A percentile compares a stretch with the other conserved stretches of the same genome.
phyloP scores from a whole-genome alignment of 2,797 vertebrate species.

The Fringilla coelebs region DNA sequence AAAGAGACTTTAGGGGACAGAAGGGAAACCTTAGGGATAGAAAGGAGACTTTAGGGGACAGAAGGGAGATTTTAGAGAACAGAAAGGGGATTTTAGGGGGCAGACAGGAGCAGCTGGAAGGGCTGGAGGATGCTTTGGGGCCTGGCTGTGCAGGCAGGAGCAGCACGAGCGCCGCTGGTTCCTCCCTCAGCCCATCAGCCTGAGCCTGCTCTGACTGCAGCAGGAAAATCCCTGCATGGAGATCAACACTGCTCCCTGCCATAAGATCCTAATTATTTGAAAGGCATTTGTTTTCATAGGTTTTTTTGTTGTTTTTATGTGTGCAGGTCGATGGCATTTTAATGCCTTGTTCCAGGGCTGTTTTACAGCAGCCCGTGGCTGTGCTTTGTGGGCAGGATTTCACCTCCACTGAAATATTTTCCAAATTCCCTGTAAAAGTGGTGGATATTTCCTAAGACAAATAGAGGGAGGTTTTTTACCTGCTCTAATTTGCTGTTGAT shows the following conservation, averaged over 20 bases:
- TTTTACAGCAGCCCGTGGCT: slow-evolving; percentile 79
- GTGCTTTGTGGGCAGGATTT: slow-evolving; percentile 72
- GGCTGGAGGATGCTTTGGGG: neutral
- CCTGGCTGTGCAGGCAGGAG: neutral
- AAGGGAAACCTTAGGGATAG: neutral
- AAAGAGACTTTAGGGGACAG: rapidly evolving
- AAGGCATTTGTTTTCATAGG: slow-evolving; percentile 82
- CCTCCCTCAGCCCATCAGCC: slow-evolving; percentile 55
- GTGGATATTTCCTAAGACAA: slow-evolving; percentile 74
- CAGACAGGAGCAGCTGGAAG: neutral
- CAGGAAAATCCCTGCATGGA: slow-evolving; percentile 69
- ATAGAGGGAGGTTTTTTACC: slow-evolving; percentile 43
- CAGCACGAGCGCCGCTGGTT: slow-evolving; percentile 41
- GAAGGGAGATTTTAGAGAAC: neutral
- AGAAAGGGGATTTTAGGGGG: neutral
- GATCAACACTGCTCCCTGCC: slow-evolving; percentile 69
- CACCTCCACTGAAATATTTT: slow-evolving; percentile 75
- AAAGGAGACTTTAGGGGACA: neutral
- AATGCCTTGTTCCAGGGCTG: slow-evolving; percentile 81
- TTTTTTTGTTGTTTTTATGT: slow-evolving; percentile 71
- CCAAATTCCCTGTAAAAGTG: slow-evolving; percentile 73
- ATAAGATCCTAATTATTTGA: slow-evolving; percentile 84
- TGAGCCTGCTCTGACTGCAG: slow-evolving; percentile 57
- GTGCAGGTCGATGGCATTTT: slow-evolving; percentile 82
- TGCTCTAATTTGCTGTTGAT: slow-evolving; percentile 61